phyloP scores from a whole-genome alignment of 2,888 invertebrate genomes.

The Pandemis heparana region DNA sequence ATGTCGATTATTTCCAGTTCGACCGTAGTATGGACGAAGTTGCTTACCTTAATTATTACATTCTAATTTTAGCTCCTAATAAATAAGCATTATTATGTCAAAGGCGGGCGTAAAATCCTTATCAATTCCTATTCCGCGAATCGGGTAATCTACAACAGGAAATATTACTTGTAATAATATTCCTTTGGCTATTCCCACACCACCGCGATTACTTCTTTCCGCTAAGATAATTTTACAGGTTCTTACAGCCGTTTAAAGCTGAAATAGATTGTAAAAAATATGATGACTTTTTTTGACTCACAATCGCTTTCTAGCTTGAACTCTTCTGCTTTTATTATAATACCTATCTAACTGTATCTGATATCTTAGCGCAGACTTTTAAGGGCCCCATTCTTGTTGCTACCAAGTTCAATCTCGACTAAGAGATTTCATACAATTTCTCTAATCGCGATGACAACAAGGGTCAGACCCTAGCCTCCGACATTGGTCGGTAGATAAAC shows the following conservation, averaged over 20 bases:
- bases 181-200: slow-evolving; percentile 36
- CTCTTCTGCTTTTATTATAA: background rate
- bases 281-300: background rate
- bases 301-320: background rate
- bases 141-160: slow-evolving; percentile 65
- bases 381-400: background rate
- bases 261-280: background rate
- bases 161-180: slow-evolving; percentile 47
- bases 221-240: slow-evolving; percentile 25
- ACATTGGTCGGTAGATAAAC: background rate
- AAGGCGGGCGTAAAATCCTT: slow-evolving; percentile 20
- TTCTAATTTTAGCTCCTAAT: slow-evolving; percentile 21
- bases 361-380: background rate
- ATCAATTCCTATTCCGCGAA: slow-evolving; percentile 57
- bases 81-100: slow-evolving; percentile 10
- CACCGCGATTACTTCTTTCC: slow-evolving; percentile 31
- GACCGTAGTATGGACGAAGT: background rate
- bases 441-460: background rate
- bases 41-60: slow-evolving; percentile 3
- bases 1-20: background rate
- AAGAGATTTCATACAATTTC: background rate
- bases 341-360: background rate
- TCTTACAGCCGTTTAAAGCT: background rate
- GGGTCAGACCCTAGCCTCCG: background rate
- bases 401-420: background rate